Base-by-base conservation (phyloP, 2,797 vertebrate genomes). In the Microhierax caerulescens region DNA sequence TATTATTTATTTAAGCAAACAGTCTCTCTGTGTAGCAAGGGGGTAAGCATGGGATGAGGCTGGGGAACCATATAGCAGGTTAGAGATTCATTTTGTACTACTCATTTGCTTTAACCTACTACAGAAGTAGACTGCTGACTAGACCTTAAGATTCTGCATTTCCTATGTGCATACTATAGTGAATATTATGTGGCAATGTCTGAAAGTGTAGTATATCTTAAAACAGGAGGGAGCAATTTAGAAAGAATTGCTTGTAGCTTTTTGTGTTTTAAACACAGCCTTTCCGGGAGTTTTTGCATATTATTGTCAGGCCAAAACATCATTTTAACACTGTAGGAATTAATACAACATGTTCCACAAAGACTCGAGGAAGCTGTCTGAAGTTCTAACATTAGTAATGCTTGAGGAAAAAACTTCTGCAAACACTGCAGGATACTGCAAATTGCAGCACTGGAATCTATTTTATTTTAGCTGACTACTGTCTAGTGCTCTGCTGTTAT, bases 381-480 rank as follows among this genome's bases (percentile, higher is more conserved):
- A 83, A 77, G 60, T 94, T 94, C 61, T 63, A 57, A 74, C 72
- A n/a, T 68, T 79, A 81, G 64, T 85, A 60, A 88, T 72, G 61
- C 72, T 90, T 23, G 61, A 76, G 48, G 72, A 82, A 73, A 69
- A 89, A 89, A 54, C 76, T 94, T 87, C 53, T 84, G 88, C 88
- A 72, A 65, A 76, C 65, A 21, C 83, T 61, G 67, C 91, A 95
- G 90, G 80, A 82, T 81, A 13, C 67, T 92, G 60, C 88, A 81
- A 79, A 93, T 77, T 74, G 90, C 80, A 93, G 81, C 64, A 32
- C 63, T 93, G 74, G 81, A 92, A 81, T 95, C 86, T 72, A 37
- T 93, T 96, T 91, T 89, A 94, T 89, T 95, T 95, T 53, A 88
- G 85, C 83, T 96, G 94, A 90, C 90, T 86, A 27, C 65, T 21